Conservation (phyloP, 2,888 invertebrate species). For the Euproctis similis region DNA sequence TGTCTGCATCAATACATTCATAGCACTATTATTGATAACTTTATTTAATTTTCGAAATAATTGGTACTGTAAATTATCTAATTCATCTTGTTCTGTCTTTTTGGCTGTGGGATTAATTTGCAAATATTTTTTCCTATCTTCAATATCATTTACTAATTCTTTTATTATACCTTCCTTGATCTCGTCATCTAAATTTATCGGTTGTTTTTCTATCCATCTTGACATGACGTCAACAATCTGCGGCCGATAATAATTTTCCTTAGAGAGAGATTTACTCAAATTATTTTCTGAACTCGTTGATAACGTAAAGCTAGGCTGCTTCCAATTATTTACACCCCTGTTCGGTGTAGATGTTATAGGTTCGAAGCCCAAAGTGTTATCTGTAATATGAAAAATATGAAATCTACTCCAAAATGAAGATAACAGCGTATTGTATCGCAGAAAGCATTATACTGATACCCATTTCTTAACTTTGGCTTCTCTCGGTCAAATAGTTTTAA, state of each 20-base stretch:
- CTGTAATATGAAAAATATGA: no score
- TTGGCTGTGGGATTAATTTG: slow-evolving; percentile 29
- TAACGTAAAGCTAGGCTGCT: no score
- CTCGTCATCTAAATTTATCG: slow-evolving; percentile 15
- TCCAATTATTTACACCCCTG: slow-evolving; percentile 1
- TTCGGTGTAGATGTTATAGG: slow-evolving; percentile 5
- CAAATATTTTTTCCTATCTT: slow-evolving; percentile 40
- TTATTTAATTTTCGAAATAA: slow-evolving; percentile 33
- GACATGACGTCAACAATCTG: slow-evolving; percentile 16
- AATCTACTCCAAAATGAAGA: no score
- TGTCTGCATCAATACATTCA: slow-evolving; percentile 19
- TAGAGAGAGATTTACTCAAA: slow-evolving; percentile 6
- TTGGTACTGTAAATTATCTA: slow-evolving; percentile 43
- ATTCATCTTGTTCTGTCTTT: slow-evolving; percentile 26
- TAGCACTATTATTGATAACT: slow-evolving; percentile 17
- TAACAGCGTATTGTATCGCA: no score
- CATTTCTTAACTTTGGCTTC: no score
- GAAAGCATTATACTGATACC: no score
- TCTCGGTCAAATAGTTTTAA: no score
- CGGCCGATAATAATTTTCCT: slow-evolving; percentile 18
- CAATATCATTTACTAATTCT: slow-evolving; percentile 32
- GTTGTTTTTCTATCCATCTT: slow-evolving; percentile 25
- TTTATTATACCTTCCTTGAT: slow-evolving; percentile 19
- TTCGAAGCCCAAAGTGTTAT: no score
- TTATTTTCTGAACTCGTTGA: no score